Evolutionary conservation across 1,140 invertebrate species (phyloP), one percentile per base, ranked within the genome.

Genomic region (Proctacanthus coquilletti): DNA sequence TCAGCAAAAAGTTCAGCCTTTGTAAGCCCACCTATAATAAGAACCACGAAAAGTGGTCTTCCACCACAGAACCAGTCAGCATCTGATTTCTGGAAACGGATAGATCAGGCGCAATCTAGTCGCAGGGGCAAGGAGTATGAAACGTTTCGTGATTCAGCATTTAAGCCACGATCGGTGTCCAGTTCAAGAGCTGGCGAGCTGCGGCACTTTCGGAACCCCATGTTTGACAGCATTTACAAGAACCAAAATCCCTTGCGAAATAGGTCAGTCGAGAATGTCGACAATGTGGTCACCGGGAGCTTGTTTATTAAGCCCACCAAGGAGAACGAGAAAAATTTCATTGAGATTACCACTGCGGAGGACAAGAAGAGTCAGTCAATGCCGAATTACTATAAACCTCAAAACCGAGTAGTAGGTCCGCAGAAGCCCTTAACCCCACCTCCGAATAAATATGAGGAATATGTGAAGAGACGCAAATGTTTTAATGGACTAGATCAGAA

Each of bases 1-100:
- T 35, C 14, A 21, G 13, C 38, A 17, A 20, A 32, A 0, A 23
- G 21, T 5, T 15, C 18, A 23, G 27, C 30, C 17, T n/a, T n/a
- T n/a, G n/a, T n/a, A n/a, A n/a, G n/a, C n/a, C 46, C 50, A 1
- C 27, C 42, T 4, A 39, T 51, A 6, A 23, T 59, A 11, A 41
- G 56, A 21, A 59, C 56, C 13, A 48, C 56, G 2, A 58, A 55
- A 36, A 58, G 53, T 38, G 56, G 56, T 5, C 19, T 59, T 13
- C 38, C 31, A 11, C 13, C 36, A 4, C 25, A 43, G 60, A 50
- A 53, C 45, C 47, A 54, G 51, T 50, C n/a, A 52, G 68, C 71
- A 9, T 66, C 67, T 39, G 69, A 75, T 39, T 73, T 73, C 55
- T 77, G 72, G 73, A 66, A 67, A 48, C 68, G 66, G 53, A 65